Evolutionary conservation across 2,113 vertebrate genomes (phyloP).

Genomic region (Scolopax mira): DNA sequence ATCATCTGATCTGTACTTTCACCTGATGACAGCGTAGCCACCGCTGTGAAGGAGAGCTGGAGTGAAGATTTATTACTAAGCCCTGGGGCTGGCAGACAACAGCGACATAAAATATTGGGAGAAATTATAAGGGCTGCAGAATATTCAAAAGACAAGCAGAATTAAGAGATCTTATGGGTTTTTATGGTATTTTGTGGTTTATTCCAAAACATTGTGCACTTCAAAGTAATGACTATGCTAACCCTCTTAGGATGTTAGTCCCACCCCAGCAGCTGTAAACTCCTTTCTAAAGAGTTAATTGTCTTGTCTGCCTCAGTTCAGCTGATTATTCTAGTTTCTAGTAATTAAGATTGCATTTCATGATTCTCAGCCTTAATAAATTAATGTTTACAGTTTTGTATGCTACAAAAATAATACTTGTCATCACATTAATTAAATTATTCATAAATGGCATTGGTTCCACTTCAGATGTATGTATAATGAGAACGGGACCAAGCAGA

Average conservation of each 20-base stretch:
- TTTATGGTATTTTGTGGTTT: not conserved
- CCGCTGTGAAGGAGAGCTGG: not conserved
- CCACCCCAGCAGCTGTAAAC: not conserved
- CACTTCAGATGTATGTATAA: conserved; percentile 47
- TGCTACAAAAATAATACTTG: conserved; percentile 29
- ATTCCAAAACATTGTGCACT: not conserved
- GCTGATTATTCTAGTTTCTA: conserved; percentile 4
- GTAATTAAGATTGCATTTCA: conserved; percentile 44
- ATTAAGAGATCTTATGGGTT: not conserved
- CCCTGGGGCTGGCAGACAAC: not conserved
- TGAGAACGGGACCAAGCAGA: not conserved
- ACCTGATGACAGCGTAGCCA: not conserved
- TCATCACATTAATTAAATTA: conserved; percentile 60
- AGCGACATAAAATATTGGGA: not conserved
- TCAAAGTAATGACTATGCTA: not conserved
- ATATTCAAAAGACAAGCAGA: not conserved
- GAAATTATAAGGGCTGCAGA: not conserved
- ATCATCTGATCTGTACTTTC: not conserved
- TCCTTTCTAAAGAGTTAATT: not conserved
- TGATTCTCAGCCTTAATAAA: conserved; percentile 19
- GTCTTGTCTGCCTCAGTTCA: conserved; percentile 1
- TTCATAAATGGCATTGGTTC: conserved; percentile 58
- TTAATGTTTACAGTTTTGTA: conserved; percentile 37
- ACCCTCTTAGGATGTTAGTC: not conserved
- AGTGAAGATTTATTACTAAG: not conserved